Evolutionary conservation across 1,140 invertebrate species (phyloP), one percentile per base, ranked within the genome.

Genomic region (Chironomus tepperi): DNA sequence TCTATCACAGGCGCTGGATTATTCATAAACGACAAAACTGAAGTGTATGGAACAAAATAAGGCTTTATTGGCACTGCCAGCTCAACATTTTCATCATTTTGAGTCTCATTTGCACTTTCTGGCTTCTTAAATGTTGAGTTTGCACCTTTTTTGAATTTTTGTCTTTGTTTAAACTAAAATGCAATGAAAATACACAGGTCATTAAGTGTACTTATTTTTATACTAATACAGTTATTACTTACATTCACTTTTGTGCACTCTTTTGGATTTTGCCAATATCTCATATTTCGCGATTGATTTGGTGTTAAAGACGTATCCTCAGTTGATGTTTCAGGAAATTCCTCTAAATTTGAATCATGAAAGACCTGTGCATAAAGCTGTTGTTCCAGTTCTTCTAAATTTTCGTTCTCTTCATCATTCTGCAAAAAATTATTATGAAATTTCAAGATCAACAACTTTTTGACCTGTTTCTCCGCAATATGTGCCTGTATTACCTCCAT

Each of bases 301-400:
- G 24, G 5, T 57, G 12, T 57, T 57, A 57, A 9, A 5, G 47
- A 5, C 3, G 7, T 5, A 57, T 57, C n/a, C 5, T 57, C 47
- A 12, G 15, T 57, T 1, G n/a, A n/a, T 9, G 5, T 18, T 18
- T 70, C 16, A 19, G 16, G n/a, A 19, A 9, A 7, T 70, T 2
- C 65, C 19, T 70, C 65, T 7, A 70, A 8, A 19, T 70, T 70
- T 70, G 65, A 18, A 70, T 70, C 65, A 6, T 70, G 65, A 70
- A 18, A 70, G 3, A 70, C 18, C 12, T 70, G n/a, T 19, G 65
- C n/a, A 21, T 70, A 70, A 9, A 70, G 18, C 18, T 21, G 8
- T 19, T 18, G 15, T 18, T 70, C 65, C 12, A 70, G 12, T 18
- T 70, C 18, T 18, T 70, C 65, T 12, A 70, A 70, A 57, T 57